phyloP scores from a whole-genome alignment of 1,140 invertebrate species.

The Lineus longissimus region DNA sequence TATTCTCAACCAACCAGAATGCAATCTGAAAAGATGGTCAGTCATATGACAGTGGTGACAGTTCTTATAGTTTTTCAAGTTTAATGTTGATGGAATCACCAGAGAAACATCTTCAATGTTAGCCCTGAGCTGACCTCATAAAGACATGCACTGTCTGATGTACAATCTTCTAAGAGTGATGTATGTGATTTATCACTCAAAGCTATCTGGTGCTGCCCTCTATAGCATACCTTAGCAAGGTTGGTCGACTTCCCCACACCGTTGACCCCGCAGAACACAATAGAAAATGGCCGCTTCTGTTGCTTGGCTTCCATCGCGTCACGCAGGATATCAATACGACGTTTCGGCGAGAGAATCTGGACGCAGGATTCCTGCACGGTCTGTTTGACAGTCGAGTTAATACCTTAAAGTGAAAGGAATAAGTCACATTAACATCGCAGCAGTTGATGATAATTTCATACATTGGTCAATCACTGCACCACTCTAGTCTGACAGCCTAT shows the following conservation, averaged over 20 bases:
- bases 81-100: no score
- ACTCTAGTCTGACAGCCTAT: no score
- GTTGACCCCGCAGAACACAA: constrained; percentile 99
- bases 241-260: constrained; percentile 99
- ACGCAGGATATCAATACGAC: constrained; percentile 92
- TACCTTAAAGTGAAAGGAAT: constrained; percentile 55
- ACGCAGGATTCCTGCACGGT: constrained; percentile 63
- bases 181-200: no score
- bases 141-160: no score
- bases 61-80: not conserved
- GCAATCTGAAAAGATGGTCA: constrained; percentile 66
- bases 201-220: no score
- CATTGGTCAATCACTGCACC: no score
- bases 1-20: constrained; percentile 99
- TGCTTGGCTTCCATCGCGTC: constrained; percentile 87
- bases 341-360: constrained; percentile 88
- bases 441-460: no score
- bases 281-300: constrained; percentile 81
- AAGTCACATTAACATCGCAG: not conserved
- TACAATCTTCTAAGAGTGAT: no score
- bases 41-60: not conserved
- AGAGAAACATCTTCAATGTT: not conserved
- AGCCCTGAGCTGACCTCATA: no score
- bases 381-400: constrained; percentile 74
- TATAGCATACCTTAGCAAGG: constrained; percentile 84